A percentile compares a stretch with the other conserved stretches of the same genome.
Conservation (phyloP, 1,140 invertebrate species). For the Amyelois transitella region DNA sequence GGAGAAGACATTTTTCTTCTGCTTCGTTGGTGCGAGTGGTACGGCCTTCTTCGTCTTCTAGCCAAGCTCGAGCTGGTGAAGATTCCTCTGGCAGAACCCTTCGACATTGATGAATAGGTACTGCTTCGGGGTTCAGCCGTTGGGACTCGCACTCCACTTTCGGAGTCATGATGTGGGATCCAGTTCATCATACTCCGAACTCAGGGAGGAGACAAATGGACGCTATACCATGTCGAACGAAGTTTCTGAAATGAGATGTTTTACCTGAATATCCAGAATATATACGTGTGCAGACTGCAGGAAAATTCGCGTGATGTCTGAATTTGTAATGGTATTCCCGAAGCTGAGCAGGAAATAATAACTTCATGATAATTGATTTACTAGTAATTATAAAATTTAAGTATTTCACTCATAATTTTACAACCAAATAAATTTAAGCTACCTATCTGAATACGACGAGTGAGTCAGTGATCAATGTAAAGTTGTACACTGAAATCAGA, state of each 20-base stretch:
- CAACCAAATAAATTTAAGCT: too few relatives aligned
- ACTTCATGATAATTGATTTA: not conserved
- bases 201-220: not conserved
- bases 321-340: conserved; percentile 3
- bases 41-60: not conserved
- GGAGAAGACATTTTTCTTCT: not conserved
- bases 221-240: not conserved
- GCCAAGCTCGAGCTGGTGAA: not conserved
- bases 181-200: conserved; percentile 31
- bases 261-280: not conserved
- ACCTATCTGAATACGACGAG: too few relatives aligned
- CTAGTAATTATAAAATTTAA: too few relatives aligned
- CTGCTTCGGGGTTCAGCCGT: conserved; percentile 27
- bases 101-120: conserved; percentile 35
- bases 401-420: too few relatives aligned
- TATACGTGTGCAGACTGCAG: conserved; percentile 5
- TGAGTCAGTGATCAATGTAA: too few relatives aligned
- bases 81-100: conserved; percentile 35
- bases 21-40: not conserved
- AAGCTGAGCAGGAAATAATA: conserved; percentile 3
- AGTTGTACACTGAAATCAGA: too few relatives aligned
- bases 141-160: conserved; percentile 40
- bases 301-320: conserved; percentile 4
- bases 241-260: conserved; percentile 3
- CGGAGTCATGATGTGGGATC: conserved; percentile 42